Evolutionary conservation across 2,797 vertebrate species (phyloP), one percentile per base, ranked within the genome.

Genomic region (Schizothorax lantsangensis): DNA sequence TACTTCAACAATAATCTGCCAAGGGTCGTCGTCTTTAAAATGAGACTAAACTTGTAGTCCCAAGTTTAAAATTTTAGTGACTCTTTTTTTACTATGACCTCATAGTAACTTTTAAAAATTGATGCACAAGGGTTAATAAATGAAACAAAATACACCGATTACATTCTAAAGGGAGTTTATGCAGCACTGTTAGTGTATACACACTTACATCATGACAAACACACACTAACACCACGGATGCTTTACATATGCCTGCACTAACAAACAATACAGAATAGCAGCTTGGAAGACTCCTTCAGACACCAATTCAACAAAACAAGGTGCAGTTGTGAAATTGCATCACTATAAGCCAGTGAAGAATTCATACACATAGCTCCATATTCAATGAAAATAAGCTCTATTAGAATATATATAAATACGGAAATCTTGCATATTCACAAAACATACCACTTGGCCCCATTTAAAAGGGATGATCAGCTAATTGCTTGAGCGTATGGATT

Each of bases 381-480:
- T 15, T 38, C 26, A 57, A 45, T 12, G 54, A 62, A 81, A 47
- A 74, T 81, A 73, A 74, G 69, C 57, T 80, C 30, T 73, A 81
- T 36, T 45, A n/a, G 10, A 85, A 52, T 68, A 77, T 78, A 75
- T n/a, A 78, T 66, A 71, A 72, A 78, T 26, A 52, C n/a, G 59
- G 30, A 59, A 79, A 64, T 64, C 54, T 64, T 45, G n/a, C 47
- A 79, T 86, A 73, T 72, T 40, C 79, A 85, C 52, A 80, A 86
- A 81, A 80, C 36, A 49, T 69, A 57, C 33, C 83, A 54, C 74
- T n/a, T 36, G 59, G 66, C 23, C 49, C 17, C 47, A 45, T 38
- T 57, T n/a, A 45, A 54, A 43, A 71, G 26, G 75, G 74, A 43
- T 64, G 33, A 43, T 17, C 21, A 71, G 17, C 73, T 30, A 43